These are phyloP conservation scores for Oxycera nigricornis DNA, from an alignment of 2,888 invertebrate species.

Conservation along the genomic window DNA sequence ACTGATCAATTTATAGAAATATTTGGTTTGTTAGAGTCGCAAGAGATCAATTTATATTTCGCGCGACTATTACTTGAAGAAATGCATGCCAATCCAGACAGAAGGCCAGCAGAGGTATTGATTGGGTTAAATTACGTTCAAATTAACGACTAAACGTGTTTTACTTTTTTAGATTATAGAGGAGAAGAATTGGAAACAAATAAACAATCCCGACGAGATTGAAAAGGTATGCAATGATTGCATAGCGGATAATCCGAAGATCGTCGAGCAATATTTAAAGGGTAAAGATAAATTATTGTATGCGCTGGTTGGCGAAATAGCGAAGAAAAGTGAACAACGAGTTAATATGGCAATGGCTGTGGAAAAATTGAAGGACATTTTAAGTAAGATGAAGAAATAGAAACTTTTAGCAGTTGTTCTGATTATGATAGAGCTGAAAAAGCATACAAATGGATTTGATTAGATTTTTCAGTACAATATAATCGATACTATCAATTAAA, in stretches of 20 bases:
- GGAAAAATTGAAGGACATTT: conserved; percentile 68
- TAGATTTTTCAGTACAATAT: too few species aligned
- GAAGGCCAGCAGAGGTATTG: conserved; percentile 57
- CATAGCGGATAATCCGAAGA: conserved; percentile 70
- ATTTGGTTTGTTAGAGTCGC: conserved; percentile 67
- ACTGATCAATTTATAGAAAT: conserved; percentile 68
- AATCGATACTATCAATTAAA: too few species aligned
- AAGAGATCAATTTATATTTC: conserved; percentile 69
- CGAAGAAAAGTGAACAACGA: conserved; percentile 67
- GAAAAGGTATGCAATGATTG: conserved; percentile 68
- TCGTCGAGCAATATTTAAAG: conserved; percentile 70
- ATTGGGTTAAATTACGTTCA: background rate
- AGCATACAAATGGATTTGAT: too few species aligned
- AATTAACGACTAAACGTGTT: background rate
- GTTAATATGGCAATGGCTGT: conserved; percentile 73
- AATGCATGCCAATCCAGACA: conserved; percentile 60
- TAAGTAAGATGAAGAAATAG: conserved; percentile 60
- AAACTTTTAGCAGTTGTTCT: too few species aligned
- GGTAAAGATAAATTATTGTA: conserved; percentile 76
- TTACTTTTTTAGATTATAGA: conserved; percentile 65
- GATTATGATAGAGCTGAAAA: too few species aligned
- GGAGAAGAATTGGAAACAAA: conserved; percentile 70
- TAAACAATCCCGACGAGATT: conserved; percentile 69
- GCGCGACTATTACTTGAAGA: conserved; percentile 65
- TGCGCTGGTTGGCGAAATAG: conserved; percentile 70